These are phyloP conservation scores for Labia minor DNA, from an alignment of 2,888 invertebrate species.

Conservation along the genomic window DNA sequence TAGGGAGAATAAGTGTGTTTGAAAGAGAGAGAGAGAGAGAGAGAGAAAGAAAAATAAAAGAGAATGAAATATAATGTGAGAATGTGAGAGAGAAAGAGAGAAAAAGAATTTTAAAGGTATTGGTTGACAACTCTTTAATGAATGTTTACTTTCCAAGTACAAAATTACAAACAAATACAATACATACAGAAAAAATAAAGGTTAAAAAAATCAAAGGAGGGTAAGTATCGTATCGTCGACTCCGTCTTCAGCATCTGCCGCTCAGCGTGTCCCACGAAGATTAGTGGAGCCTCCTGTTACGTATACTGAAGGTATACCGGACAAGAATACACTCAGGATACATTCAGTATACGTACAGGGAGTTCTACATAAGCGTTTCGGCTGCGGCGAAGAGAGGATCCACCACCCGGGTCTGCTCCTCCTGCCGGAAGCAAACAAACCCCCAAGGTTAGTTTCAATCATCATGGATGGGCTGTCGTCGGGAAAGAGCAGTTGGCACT, in stretches of 20 bases:
- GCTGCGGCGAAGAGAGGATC: neutral
- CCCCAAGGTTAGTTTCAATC: slow-evolving; percentile 16
- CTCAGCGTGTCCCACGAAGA: slow-evolving; percentile 38
- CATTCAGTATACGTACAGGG: slow-evolving; percentile 99
- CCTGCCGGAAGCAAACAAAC: slow-evolving; percentile 21
- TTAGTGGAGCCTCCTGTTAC: slow-evolving; percentile 94
- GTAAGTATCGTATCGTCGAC: neutral
- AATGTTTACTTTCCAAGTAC: neutral
- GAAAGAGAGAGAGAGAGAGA: no score
- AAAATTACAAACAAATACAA: no score
- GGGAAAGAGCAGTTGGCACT: neutral
- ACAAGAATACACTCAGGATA: slow-evolving; percentile 95
- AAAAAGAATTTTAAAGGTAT: neutral
- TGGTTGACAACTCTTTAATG: neutral
- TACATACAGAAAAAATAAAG: neutral
- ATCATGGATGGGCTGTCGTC: neutral
- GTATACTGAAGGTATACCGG: slow-evolving; percentile 99
- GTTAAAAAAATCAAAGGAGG: neutral
- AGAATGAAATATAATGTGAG: no score
- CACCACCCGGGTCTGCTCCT: slow-evolving; percentile 15
- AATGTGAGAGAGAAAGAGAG: neutral
- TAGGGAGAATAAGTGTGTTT: no score
- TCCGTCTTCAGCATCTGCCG: neutral
- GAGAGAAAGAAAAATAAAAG: no score
- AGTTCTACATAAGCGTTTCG: slow-evolving; percentile 47